Base-by-base conservation (phyloP, 2,888 invertebrate genomes). In the Hydroisotoma schaefferi region DNA sequence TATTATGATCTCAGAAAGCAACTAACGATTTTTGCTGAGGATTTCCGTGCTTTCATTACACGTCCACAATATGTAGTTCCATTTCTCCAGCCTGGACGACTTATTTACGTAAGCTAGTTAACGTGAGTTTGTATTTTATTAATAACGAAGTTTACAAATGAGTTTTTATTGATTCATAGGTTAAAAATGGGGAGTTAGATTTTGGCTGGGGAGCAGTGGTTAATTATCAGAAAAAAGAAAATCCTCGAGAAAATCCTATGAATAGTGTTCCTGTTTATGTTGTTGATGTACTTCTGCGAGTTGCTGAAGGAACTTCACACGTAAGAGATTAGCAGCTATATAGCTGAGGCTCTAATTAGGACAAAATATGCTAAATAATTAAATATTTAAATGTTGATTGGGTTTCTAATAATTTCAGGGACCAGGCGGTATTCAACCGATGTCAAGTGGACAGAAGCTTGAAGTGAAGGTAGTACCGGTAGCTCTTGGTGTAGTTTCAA, bases 121-220 rank as follows among this genome's bases (percentile, higher is more conserved):
- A 20, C n/a, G n/a, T n/a, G n/a, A n/a, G n/a, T n/a, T n/a, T n/a
- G n/a, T n/a, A n/a, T n/a, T n/a, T n/a, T n/a, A n/a, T n/a, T n/a
- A n/a, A n/a, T n/a, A n/a, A n/a, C n/a, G n/a, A n/a, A n/a, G n/a
- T n/a, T n/a, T n/a, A n/a, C n/a, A n/a, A n/a, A n/a, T n/a, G n/a
- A n/a, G n/a, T n/a, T n/a, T n/a, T n/a, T n/a, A n/a, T n/a, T 33
- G 8, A 15, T 46, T 10, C 5, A 47, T 68, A 90, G 87, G 83
- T 91, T 2, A 88, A 90, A 78, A 87, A 87, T 70, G 88, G 87
- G 46, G 85, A 85, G 33, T 83, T 87, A 69, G 89, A 91, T 74
- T 98, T 93, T 77, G 97, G 94, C 73, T 99, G 99, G 98, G 95
- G 95, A 12, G 89, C 93, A 49, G 86, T 99, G 55, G 85, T 99